Evolutionary conservation across 2,797 vertebrate species (phyloP).

Genomic region (Malurus leucopterus): DNA sequence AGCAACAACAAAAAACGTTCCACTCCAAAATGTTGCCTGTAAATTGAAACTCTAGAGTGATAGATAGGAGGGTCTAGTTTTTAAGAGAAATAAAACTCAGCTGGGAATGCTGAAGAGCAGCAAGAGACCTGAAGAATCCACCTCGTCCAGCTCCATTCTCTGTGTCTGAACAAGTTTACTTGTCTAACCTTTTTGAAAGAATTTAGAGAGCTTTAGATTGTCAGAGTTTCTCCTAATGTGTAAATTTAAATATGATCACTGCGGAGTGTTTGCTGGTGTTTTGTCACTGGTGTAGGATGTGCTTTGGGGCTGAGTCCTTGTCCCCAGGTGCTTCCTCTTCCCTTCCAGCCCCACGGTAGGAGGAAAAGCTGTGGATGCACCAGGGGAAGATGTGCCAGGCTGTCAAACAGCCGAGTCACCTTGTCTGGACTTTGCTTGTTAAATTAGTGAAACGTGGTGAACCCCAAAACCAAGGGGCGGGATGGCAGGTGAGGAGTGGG

Average conservation of each 20-base stretch:
- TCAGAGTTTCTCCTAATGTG: accelerated
- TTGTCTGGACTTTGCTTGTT: accelerated
- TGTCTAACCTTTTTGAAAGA: not conserved
- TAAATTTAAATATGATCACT: accelerated
- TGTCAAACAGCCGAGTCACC: not conserved
- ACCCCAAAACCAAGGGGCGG: not conserved
- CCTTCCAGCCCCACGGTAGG: accelerated
- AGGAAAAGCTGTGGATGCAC: not conserved
- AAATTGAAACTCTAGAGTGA: not conserved
- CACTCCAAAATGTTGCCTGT: not conserved
- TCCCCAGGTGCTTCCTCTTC: not conserved
- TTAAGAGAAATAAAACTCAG: not conserved
- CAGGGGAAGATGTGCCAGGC: not conserved
- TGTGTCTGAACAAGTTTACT: not conserved
- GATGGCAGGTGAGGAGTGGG: not conserved
- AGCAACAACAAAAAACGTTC: not conserved
- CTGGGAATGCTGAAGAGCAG: not conserved
- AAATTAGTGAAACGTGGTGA: not conserved
- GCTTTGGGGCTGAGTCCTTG: accelerated
- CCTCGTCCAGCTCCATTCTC: not conserved
- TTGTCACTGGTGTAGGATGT: accelerated
- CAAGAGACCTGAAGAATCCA: not conserved
- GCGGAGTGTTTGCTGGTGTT: not conserved
- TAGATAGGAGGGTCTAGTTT: not conserved
- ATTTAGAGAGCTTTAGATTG: not conserved